Evolutionary conservation across 1,140 invertebrate species (phyloP), one percentile per base, ranked within the genome.

Genomic region (Gyrodactylus bullatarudis): DNA sequence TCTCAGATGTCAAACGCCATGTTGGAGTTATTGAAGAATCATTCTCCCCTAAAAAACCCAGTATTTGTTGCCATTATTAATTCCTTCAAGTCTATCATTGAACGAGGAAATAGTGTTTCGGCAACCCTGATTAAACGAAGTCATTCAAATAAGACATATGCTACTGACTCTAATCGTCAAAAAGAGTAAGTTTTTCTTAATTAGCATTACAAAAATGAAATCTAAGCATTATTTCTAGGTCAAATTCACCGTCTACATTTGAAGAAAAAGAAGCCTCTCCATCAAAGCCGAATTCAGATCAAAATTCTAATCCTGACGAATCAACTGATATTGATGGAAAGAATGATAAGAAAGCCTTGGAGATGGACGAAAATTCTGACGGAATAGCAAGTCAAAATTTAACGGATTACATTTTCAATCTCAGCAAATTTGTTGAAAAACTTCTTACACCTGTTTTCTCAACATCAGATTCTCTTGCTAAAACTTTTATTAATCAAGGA

Each of bases 351-450:
- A 54, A 54, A n/a, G n/a, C 34, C 34, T 54, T 54, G 8, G 34
- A 54, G 8, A n/a, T 8, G 8, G n/a, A 54, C n/a, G 34, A 54
- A 16, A n/a, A 54, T n/a, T 16, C 34, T 54, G 34, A 54, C 34
- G 8, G 8, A n/a, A n/a, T 54, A n/a, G 8, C 34, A 16, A 16
- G 34, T 54, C 34, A 54, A n/a, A 54, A 54, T 54, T n/a, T 54
- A 8, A 71, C 24, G 26, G 70, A 71, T 71, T 71, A 71, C 23
- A 71, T 71, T 71, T 71, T 21, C 23, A 71, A 71, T 25, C 20
- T 71, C 8, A 54, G 34, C n/a, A 54, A 54, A 54, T 54, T 54
- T 54, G 34, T 54, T n/a, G 34, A 54, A n/a, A 54, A 54, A n/a
- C 34, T 54, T 8, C 34, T 54, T 16, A n/a, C 34, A 16, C 34